Evolutionary conservation across 2,797 vertebrate genomes (phyloP).

Genomic region (Artibeus jamaicensis): DNA sequence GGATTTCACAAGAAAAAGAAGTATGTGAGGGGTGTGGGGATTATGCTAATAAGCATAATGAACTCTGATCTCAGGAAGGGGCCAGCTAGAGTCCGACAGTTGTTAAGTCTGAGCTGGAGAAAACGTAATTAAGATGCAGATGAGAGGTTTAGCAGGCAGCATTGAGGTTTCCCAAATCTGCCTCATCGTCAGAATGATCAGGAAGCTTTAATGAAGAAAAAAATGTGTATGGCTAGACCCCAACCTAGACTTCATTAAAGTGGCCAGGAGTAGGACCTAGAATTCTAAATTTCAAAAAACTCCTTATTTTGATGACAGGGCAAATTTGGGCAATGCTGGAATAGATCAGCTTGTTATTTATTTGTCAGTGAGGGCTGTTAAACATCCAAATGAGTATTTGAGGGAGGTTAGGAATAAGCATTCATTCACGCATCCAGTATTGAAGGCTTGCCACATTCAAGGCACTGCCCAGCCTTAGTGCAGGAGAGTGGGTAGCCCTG

Average conservation of each 20-base stretch:
- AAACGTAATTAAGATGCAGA: neutral
- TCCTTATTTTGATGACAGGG: neutral
- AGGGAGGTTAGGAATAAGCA: neutral
- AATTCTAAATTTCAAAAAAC: neutral
- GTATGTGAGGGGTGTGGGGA: neutral
- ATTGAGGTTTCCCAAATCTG: neutral
- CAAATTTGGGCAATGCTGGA: neutral
- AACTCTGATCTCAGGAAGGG: neutral
- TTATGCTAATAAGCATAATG: neutral
- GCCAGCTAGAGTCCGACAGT: neutral
- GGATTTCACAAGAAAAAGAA: neutral
- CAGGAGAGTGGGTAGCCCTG: neutral
- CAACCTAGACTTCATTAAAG: neutral
- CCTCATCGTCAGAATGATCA: neutral
- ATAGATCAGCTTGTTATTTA: neutral
- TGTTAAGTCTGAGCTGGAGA: neutral
- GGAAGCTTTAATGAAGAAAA: neutral
- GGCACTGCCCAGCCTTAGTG: neutral
- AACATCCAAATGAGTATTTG: neutral
- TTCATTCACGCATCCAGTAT: neutral
- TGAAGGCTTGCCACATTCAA: neutral
- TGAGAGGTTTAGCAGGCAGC: neutral
- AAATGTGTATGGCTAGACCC: neutral
- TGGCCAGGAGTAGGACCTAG: neutral
- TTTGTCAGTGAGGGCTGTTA: neutral